Evolutionary conservation across 1,140 invertebrate species (phyloP), one percentile per base, ranked within the genome.

Genomic region (Mya arenaria): DNA sequence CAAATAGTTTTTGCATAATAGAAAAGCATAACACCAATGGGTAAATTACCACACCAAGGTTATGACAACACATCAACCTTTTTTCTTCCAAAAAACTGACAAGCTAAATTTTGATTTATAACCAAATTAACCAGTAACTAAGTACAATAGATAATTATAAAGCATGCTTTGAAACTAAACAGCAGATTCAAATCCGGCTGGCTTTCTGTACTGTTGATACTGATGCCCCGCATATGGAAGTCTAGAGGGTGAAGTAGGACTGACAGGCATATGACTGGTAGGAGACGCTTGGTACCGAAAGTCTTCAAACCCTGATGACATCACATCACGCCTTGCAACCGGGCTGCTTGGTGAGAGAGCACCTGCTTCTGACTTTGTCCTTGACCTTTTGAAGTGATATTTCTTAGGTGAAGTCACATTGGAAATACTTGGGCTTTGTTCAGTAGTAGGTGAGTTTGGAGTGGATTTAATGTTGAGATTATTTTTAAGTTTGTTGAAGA

Each of bases 301-400:
- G 55, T 55, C 69, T 4, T 37, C 41, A 65, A 55, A 74, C 34
- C 32, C 34, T 44, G 55, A 36, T 15, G 75, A 69, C 25, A 34
- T 17, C 19, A 55, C 28, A n/a, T 68, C 48, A 32, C 41, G 15
- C 17, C 32, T 41, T 0, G 41, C 41, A 0, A 71, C 55, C 28
- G 77, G 77, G 32, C 77, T 80, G 48, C 48, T 48, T 34, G 77
- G 77, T 5, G 30, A 60, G 23, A 80, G 17, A 25, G 39, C 52
- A 4, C 48, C 85, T 8, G 81, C 32, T 4, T 80, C 84, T 8
- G 83, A 73, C 56, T 77, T 81, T 62, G 85, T 80, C 37, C 80
- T 73, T 37, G 85, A 68, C 55, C 85, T 71, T 81, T 85, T 87
- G 34, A 87, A 87, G n/a, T 83, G 85, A 74, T 84, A 82, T 25